These are phyloP conservation scores for Coreius guichenoti DNA, from an alignment of 2,797 vertebrate species.

Conservation along the genomic window DNA sequence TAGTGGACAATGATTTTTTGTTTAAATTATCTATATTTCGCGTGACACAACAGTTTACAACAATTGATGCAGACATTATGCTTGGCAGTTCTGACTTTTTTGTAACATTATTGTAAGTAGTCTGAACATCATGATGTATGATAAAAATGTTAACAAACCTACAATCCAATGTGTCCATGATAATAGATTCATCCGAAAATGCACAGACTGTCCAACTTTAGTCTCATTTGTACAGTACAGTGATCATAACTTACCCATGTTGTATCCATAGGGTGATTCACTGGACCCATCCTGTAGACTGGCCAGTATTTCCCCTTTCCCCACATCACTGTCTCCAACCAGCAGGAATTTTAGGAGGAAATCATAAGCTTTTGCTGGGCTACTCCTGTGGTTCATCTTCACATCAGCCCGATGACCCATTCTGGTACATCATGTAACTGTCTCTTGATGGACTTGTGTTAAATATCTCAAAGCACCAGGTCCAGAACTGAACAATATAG, in stretches of 20 bases:
- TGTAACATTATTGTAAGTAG: background rate
- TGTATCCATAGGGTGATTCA: conserved; percentile 82
- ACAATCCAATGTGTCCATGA: background rate
- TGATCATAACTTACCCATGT: conserved; percentile 75
- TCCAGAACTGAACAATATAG: background rate
- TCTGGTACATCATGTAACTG: conserved; percentile 60
- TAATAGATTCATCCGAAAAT: background rate
- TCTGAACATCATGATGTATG: background rate
- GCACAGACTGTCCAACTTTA: background rate
- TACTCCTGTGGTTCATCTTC: conserved; percentile 81
- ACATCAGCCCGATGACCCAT: conserved; percentile 66
- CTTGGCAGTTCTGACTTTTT: background rate
- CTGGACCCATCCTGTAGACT: conserved; percentile 81
- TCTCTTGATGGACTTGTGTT: conserved; percentile 27
- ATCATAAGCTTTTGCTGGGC: conserved; percentile 80
- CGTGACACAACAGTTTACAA: background rate
- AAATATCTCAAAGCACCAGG: background rate
- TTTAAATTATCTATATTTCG: background rate
- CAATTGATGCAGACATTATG: background rate
- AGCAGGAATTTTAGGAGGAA: conserved; percentile 84
- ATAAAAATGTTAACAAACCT: background rate
- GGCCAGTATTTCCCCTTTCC: conserved; percentile 84
- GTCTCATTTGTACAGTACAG: background rate
- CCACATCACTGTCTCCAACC: conserved; percentile 83
- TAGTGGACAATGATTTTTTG: background rate